Percentiles rank a stretch among this genome's conserved stretches.
Evolutionary conservation across 2,797 vertebrate species (phyloP).

Genomic region (Tiaroga cobitis): DNA sequence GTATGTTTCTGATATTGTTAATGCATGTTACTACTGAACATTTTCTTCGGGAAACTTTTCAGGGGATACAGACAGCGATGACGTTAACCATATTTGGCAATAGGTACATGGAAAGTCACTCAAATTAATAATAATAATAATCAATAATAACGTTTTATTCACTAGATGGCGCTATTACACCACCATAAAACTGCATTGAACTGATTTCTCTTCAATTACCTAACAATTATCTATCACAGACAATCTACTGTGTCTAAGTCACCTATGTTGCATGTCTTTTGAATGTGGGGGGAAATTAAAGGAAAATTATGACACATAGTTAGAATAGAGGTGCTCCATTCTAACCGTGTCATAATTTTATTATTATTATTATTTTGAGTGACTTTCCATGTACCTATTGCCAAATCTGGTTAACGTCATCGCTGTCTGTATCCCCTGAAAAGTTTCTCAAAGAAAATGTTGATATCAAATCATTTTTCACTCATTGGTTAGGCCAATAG

Average conservation of each 20-base stretch:
- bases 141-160: background rate
- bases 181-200: background rate
- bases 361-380: background rate
- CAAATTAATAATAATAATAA: background rate
- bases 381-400: background rate
- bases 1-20: background rate
- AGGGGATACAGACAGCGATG: background rate
- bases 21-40: background rate
- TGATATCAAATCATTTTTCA: background rate
- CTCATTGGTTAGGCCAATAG: no score
- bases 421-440: background rate
- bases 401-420: background rate
- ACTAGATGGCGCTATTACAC: background rate
- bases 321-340: background rate
- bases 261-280: background rate
- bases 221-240: background rate
- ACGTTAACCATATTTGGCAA: background rate
- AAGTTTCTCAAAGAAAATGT: background rate
- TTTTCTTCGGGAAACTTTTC: background rate
- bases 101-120: background rate
- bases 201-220: background rate
- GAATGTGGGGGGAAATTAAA: background rate
- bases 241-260: background rate
- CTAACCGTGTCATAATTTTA: no score
- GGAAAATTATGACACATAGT: background rate